phyloP scores from a whole-genome alignment of 2,113 vertebrate genomes.

The Chiloscyllium plagiosum region DNA sequence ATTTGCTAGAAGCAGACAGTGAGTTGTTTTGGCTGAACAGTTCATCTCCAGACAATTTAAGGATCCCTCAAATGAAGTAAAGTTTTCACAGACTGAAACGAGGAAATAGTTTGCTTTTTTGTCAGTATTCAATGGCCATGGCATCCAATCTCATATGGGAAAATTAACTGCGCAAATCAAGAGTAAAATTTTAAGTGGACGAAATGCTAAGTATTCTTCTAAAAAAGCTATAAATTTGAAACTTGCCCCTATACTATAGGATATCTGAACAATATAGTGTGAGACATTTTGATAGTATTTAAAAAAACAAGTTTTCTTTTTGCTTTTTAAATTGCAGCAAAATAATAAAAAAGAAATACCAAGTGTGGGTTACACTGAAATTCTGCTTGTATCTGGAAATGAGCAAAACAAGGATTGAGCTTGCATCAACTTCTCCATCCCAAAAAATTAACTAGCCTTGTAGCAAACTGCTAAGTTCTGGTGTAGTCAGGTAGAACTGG shows the following conservation, averaged over 20 bases:
- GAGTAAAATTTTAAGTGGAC: neutral
- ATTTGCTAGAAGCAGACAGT: neutral
- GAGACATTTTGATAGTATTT: neutral
- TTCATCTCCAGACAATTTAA: neutral
- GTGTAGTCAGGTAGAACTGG: neutral
- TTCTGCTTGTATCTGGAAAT: neutral
- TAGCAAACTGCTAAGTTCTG: neutral
- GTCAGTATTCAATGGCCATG: neutral
- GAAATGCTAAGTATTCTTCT: neutral
- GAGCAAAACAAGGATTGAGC: neutral
- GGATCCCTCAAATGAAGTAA: neutral
- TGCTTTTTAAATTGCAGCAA: neutral
- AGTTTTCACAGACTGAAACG: neutral
- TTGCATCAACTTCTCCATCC: neutral
- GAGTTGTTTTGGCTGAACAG: neutral
- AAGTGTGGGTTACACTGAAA: neutral
- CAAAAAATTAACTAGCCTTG: neutral
- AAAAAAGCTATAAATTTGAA: neutral
- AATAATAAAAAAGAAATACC: neutral
- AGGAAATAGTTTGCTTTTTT: neutral
- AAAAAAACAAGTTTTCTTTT: neutral
- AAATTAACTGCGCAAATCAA: neutral
- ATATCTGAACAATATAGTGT: neutral
- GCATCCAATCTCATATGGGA: neutral
- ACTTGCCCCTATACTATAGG: neutral